Evolutionary conservation across 2,888 invertebrate genomes (phyloP).

Genomic region (Omphaloscelis lunosa): DNA sequence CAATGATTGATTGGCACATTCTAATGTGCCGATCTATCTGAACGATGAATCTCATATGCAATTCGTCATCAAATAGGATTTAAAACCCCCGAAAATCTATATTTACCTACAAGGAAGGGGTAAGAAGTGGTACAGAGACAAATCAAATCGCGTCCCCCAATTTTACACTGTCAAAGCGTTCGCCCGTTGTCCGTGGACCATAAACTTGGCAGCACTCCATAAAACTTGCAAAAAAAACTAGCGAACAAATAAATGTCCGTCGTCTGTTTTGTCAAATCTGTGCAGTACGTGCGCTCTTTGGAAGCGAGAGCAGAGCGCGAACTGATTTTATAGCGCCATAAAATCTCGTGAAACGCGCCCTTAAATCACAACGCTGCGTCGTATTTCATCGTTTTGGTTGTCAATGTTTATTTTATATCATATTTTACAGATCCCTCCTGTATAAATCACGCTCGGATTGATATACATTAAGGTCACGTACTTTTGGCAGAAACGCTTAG

Average conservation of each 20-base stretch:
- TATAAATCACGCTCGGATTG: slow-evolving; percentile 89
- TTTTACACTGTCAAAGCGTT: slow-evolving; percentile 83
- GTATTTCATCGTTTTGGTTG: slow-evolving; percentile 91
- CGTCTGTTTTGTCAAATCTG: slow-evolving; percentile 91
- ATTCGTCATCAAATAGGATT: slow-evolving; percentile 4
- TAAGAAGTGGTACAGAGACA: slow-evolving; percentile 71
- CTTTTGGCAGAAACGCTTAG: slow-evolving; percentile 88
- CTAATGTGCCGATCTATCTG: background rate
- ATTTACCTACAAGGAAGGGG: slow-evolving; percentile 53
- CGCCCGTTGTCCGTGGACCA: slow-evolving; percentile 82
- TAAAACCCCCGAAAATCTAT: slow-evolving; percentile 11
- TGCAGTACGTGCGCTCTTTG: slow-evolving; percentile 84
- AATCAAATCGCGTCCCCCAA: slow-evolving; percentile 77
- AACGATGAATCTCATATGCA: background rate
- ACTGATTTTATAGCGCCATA: slow-evolving; percentile 90
- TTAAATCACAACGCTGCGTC: slow-evolving; percentile 89
- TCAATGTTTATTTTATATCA: slow-evolving; percentile 91
- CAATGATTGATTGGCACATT: background rate
- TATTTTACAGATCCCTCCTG: slow-evolving; percentile 89
- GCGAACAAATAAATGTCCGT: slow-evolving; percentile 88
- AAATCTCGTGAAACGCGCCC: slow-evolving; percentile 90
- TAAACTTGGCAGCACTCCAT: slow-evolving; percentile 89
- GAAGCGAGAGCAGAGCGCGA: slow-evolving; percentile 76
- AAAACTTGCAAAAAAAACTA: slow-evolving; percentile 88
- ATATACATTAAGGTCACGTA: slow-evolving; percentile 91